phyloP scores from a whole-genome alignment of 2,113 vertebrate genomes.

The Tychaedon coryphoeus region DNA sequence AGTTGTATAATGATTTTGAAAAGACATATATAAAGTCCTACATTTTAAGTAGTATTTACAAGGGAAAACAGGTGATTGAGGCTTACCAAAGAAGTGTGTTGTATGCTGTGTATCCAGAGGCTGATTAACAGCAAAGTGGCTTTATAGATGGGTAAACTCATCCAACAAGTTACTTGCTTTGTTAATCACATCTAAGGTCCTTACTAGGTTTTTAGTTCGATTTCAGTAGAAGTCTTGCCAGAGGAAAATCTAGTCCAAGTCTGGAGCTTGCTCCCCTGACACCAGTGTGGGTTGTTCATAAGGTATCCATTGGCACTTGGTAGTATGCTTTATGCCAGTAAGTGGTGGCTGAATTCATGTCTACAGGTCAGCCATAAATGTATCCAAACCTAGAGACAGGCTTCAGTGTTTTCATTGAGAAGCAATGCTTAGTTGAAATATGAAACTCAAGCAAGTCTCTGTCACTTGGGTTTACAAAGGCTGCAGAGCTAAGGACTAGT shows the following conservation, averaged over 20 bases:
- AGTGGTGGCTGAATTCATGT: not conserved
- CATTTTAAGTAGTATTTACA: not conserved
- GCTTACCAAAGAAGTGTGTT: not conserved
- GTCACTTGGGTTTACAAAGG: not conserved
- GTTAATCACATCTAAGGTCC: not conserved
- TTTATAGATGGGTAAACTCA: not conserved
- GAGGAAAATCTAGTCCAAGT: not conserved
- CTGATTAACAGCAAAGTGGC: not conserved
- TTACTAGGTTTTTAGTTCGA: not conserved
- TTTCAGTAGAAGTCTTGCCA: not conserved
- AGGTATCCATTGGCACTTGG: not conserved
- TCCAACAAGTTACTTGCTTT: not conserved
- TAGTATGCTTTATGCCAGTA: not conserved
- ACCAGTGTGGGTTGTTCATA: not conserved
- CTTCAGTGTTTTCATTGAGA: not conserved
- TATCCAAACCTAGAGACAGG: not conserved
- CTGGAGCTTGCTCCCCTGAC: not conserved
- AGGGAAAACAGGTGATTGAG: not conserved
- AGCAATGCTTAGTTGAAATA: not conserved
- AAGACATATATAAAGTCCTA: not conserved
- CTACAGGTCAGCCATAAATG: not conserved
- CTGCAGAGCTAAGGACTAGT: not conserved
- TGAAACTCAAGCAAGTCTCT: not conserved
- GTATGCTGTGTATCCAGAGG: not conserved
- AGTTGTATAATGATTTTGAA: conserved; percentile 26